These are phyloP conservation scores for Hyperoplus immaculatus DNA, from an alignment of 2,797 vertebrate species.

Conservation along the genomic window DNA sequence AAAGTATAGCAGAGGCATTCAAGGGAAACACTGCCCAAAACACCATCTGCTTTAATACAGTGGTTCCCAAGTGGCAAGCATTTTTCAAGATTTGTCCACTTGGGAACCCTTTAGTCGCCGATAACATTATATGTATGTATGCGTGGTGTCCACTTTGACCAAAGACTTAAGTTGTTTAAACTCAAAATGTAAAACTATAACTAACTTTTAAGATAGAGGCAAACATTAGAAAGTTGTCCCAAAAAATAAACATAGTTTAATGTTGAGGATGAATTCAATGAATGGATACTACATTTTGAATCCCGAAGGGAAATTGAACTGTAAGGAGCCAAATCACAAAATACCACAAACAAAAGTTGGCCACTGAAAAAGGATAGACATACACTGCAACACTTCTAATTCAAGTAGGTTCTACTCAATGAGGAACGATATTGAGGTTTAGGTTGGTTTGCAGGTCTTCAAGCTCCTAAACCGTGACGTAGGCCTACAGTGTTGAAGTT, in stretches of 20 bases:
- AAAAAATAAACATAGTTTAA: not conserved
- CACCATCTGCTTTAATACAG: not conserved
- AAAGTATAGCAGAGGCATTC: not conserved
- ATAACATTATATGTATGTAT: not conserved
- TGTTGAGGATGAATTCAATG: not conserved
- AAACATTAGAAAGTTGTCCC: not conserved
- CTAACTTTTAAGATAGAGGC: not conserved
- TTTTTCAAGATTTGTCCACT: not conserved
- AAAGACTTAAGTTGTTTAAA: not conserved
- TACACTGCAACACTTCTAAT: not conserved
- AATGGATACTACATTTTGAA: not conserved
- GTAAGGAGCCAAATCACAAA: not conserved
- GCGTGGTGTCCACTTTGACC: not conserved
- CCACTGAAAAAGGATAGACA: not conserved
- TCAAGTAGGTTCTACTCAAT: conserved; percentile 3
- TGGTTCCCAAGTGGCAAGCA: not conserved
- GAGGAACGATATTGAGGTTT: conserved; percentile 18
- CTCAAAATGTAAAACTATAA: not conserved
- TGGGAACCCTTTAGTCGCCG: not conserved
- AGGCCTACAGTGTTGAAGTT: conserved; percentile 40
- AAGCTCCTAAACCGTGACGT: conserved; percentile 48
- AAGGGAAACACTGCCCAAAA: not conserved
- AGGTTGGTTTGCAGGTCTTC: conserved; percentile 29
- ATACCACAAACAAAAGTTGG: not conserved
- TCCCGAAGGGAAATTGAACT: not conserved